Evolutionary conservation across 2,888 invertebrate species (phyloP).

Genomic region (Latheticus oryzae): DNA sequence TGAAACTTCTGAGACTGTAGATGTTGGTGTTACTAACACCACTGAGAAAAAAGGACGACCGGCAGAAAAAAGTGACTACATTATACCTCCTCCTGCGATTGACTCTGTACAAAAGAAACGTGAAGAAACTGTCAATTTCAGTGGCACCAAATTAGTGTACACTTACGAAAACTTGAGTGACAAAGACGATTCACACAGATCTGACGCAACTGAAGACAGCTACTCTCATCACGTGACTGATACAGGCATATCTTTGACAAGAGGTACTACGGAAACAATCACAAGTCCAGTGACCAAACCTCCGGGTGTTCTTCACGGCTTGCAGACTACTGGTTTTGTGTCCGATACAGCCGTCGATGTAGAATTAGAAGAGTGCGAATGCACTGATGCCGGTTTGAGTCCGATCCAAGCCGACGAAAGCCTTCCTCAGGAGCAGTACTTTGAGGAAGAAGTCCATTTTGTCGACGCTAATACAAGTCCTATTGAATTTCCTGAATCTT

Average conservation of each 20-base stretch:
- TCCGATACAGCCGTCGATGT: constrained; percentile 64
- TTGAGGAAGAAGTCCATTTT: constrained; percentile 63
- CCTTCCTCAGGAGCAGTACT: constrained; percentile 59
- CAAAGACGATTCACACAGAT: constrained; percentile 54
- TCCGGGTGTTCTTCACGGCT: constrained; percentile 60
- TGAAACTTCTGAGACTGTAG: constrained; percentile 66
- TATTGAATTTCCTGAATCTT: constrained; percentile 65
- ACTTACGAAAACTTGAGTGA: constrained; percentile 65
- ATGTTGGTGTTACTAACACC: constrained; percentile 65
- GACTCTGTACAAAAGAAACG: constrained; percentile 61
- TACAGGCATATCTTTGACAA: constrained; percentile 69
- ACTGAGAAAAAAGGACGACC: constrained; percentile 62
- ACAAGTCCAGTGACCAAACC: constrained; percentile 64
- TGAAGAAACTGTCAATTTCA: constrained; percentile 68
- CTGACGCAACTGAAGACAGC: constrained; percentile 67
- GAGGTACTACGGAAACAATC: constrained; percentile 66
- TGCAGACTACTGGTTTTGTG: constrained; percentile 64
- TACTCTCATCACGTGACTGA: constrained; percentile 69
- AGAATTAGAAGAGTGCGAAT: constrained; percentile 67
- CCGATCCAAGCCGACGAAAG: constrained; percentile 69
- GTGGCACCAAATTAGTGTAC: constrained; percentile 67
- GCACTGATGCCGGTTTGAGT: constrained; percentile 70
- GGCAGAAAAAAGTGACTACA: constrained; percentile 56
- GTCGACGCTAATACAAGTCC: constrained; percentile 68
- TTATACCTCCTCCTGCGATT: constrained; percentile 60